Percentiles rank a stretch among this genome's conserved stretches.
Evolutionary conservation across 2,797 vertebrate species (phyloP).

Genomic region (Florisuga fusca): DNA sequence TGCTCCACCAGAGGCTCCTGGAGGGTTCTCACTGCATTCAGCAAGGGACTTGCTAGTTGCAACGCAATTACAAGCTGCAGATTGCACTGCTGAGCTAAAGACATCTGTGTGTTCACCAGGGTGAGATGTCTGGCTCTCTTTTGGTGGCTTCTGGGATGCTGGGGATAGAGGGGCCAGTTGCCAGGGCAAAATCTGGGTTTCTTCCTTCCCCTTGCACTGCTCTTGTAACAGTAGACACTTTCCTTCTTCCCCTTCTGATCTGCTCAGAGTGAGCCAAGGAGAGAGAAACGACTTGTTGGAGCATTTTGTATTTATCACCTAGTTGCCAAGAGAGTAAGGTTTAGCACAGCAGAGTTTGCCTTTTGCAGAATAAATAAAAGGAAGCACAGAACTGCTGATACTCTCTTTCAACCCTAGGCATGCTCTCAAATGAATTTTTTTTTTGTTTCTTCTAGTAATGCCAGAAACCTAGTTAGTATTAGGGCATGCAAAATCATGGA

Average conservation of each 20-base stretch:
- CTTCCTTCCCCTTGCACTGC: neutral
- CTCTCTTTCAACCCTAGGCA: neutral
- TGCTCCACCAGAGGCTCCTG: neutral
- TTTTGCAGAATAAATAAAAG: neutral
- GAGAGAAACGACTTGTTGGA: neutral
- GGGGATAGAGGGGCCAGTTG: rapidly evolving
- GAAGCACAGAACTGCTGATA: neutral
- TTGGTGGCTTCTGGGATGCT: neutral
- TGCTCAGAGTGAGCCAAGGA: neutral
- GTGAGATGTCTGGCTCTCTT: neutral
- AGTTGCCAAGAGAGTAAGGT: neutral
- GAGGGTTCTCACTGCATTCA: neutral
- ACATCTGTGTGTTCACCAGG: neutral
- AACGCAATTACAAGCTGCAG: neutral
- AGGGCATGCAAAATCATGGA: neutral
- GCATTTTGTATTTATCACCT: neutral
- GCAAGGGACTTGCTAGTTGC: neutral
- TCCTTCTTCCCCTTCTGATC: neutral
- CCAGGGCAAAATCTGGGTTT: neutral
- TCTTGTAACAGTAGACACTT: neutral
- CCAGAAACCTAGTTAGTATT: neutral
- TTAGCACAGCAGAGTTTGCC: rapidly evolving
- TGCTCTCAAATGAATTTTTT: neutral
- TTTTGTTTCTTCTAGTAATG: neutral
- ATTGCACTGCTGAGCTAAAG: neutral